Percentiles rank a stretch among this genome's conserved stretches.
Evolutionary conservation across 2,113 vertebrate species (phyloP).

Genomic region (Cyanistes caeruleus): DNA sequence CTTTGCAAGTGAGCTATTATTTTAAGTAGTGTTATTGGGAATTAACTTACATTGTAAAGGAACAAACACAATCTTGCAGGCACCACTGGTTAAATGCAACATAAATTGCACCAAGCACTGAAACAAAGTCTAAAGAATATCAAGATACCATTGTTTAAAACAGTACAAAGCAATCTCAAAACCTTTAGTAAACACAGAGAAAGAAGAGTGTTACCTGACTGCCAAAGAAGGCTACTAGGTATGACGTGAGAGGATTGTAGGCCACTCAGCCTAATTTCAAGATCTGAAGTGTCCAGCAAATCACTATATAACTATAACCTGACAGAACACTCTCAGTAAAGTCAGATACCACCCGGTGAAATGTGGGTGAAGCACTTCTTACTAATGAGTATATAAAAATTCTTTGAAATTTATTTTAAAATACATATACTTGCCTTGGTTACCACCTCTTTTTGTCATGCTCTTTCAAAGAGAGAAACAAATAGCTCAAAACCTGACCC

Average conservation of each 20-base stretch:
- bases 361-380: neutral
- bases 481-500: neutral
- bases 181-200: neutral
- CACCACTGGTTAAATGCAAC: neutral
- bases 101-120: neutral
- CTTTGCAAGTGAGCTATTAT: neutral
- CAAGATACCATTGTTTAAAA: neutral
- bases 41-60: neutral
- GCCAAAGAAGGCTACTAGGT: neutral
- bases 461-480: neutral
- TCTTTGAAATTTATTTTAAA: neutral
- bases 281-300: neutral
- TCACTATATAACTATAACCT: neutral
- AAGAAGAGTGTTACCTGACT: neutral
- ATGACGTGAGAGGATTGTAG: neutral
- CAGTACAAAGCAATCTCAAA: neutral
- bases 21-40: neutral
- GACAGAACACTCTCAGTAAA: neutral
- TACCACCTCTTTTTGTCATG: neutral
- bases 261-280: neutral
- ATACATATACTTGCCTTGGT: neutral
- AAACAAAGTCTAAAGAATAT: neutral
- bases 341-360: neutral
- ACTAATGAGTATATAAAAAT: neutral
- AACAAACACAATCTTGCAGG: neutral